Evolutionary conservation across 2,888 invertebrate genomes (phyloP), one percentile per base, ranked within the genome.

Genomic region (Nephrocerus scutellatus): DNA sequence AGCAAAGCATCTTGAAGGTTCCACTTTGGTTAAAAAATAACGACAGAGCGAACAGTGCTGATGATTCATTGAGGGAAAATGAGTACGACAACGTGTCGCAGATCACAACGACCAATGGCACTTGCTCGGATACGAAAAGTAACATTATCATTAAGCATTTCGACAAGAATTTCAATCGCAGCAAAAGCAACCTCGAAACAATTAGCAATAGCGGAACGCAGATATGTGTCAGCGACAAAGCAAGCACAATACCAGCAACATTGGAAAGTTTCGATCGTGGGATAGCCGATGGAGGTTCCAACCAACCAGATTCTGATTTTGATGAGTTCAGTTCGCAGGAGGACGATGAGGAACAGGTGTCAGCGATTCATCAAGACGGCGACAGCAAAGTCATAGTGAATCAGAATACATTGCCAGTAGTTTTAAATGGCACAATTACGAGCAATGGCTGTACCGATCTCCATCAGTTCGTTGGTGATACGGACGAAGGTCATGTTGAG

Each of bases 271-370:
- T 58, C 36, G 68, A 67, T 55, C 63, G 68, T 3, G 68, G 68
- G 5, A 66, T 66, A 35, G 68, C 66, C 4, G 90, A 90, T 62
- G 90, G 89, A 2, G 82, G 85, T 47, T 88, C 88, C 12, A 84
- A 83, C 64, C 87, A 85, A 60, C 87, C 84, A 21, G 89, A 89
- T 63, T 86, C 86, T 43, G 87, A 87, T 63, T 86, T 86, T 61
- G 86, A 86, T 66, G 85, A 86, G 63, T 86, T 85, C 63, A 85
- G 84, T 39, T 84, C 84, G 31, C 82, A 84, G 68, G 82, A 81
- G 53, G 73, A 73, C 43, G 76, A 74, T 48, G 74, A 55, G 57
- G 70, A 49, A 64, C 70, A 34, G 36, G 47, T 30, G 35, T 46
- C 31, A 6, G 30, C 36, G 5, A 43, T 39, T 36, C 19, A 45